Evolutionary conservation across 2,888 invertebrate genomes (phyloP).

Genomic region (Trilocha varians): DNA sequence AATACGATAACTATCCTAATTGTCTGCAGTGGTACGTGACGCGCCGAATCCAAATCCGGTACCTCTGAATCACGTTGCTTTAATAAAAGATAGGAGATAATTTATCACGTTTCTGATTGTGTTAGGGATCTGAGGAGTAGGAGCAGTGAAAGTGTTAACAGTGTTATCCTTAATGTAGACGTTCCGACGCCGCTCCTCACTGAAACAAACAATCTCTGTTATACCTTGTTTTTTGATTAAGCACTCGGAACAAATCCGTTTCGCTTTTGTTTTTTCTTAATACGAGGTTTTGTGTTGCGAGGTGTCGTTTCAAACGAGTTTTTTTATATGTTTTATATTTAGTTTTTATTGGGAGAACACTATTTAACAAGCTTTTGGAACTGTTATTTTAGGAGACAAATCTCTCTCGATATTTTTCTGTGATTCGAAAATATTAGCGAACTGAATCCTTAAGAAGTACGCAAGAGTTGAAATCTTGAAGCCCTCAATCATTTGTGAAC

Average conservation of each 20-base stretch:
- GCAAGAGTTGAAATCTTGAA: too few relatives aligned
- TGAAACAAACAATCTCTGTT: slow-evolving; percentile 53
- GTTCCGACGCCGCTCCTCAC: slow-evolving; percentile 54
- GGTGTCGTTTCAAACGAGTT: too few relatives aligned
- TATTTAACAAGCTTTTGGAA: too few relatives aligned
- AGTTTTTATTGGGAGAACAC: too few relatives aligned
- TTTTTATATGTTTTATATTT: too few relatives aligned
- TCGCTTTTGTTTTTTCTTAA: background rate
- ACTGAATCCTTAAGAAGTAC: too few relatives aligned
- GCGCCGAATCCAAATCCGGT: slow-evolving; percentile 19
- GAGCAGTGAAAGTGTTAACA: slow-evolving; percentile 56
- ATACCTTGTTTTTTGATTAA: slow-evolving; percentile 11
- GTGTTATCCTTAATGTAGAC: slow-evolving; percentile 46
- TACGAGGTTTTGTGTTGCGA: background rate
- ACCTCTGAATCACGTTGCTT: slow-evolving; percentile 41
- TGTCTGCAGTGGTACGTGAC: slow-evolving; percentile 1
- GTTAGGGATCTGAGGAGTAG: slow-evolving; percentile 43
- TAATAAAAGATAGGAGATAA: slow-evolving; percentile 50
- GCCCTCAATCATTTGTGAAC: too few relatives aligned
- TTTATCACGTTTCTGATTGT: slow-evolving; percentile 65
- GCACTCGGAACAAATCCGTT: background rate
- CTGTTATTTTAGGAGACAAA: too few relatives aligned
- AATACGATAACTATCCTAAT: slow-evolving; percentile 2
- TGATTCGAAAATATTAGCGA: too few relatives aligned
- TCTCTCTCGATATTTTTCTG: too few relatives aligned